A percentile compares a stretch with the other conserved stretches of the same genome.
Evolutionary conservation across 2,888 invertebrate genomes (phyloP).

Genomic region (Stenodera caucasica): DNA sequence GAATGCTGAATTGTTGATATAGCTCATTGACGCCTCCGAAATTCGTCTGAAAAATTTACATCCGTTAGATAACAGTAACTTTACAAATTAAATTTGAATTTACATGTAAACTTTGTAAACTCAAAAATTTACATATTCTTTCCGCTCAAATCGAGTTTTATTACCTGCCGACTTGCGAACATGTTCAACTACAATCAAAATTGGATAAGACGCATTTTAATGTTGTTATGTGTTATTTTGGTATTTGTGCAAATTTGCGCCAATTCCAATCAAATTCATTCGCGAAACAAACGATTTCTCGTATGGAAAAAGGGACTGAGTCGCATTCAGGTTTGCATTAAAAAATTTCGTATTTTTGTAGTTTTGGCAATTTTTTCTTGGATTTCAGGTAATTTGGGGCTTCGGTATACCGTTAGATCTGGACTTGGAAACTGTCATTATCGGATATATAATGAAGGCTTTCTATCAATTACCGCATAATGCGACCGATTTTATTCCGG

Average conservation of each 20-base stretch:
- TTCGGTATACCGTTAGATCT: constrained; percentile 57
- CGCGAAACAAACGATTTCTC: constrained; percentile 3
- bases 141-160: not conserved
- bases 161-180: not conserved
- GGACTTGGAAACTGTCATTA: constrained; percentile 52
- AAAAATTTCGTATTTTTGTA: too few species aligned
- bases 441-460: constrained; percentile 56
- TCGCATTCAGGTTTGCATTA: not conserved
- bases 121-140: not conserved
- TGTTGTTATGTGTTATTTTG: not conserved
- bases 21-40: not conserved
- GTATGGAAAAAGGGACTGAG: not conserved
- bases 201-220: not conserved
- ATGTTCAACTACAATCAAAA: not conserved
- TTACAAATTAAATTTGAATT: not conserved
- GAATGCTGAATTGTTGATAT: not conserved
- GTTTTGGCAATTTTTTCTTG: not conserved
- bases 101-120: too few species aligned
- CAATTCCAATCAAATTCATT: not conserved
- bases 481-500: constrained; percentile 35
- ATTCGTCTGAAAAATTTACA: not conserved
- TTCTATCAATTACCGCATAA: constrained; percentile 47
- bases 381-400: constrained; percentile 52
- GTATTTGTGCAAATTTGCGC: not conserved
- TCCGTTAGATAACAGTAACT: not conserved